Evolutionary conservation across 2,113 vertebrate species (phyloP).

Genomic region (Anser cygnoides): DNA sequence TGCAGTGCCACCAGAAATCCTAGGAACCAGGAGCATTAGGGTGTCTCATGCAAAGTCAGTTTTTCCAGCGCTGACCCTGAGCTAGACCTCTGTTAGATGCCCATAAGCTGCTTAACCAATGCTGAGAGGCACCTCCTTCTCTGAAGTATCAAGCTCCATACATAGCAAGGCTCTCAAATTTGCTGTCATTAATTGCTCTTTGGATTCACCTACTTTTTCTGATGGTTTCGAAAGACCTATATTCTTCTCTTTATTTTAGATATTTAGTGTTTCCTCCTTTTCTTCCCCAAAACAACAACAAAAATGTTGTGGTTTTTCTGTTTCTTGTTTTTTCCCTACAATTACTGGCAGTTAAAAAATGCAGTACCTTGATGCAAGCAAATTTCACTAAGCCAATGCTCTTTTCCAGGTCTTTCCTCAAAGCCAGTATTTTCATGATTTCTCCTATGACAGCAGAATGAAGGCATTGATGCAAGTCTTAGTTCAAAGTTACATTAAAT

Average conservation of each 20-base stretch:
- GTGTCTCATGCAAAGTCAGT: neutral
- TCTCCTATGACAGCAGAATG: neutral
- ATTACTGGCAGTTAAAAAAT: neutral
- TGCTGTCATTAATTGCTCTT: neutral
- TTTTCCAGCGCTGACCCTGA: neutral
- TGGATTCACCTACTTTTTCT: neutral
- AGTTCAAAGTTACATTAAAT: neutral
- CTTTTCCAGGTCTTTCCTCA: neutral
- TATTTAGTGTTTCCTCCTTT: neutral
- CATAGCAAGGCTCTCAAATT: neutral
- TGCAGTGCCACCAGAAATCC: neutral
- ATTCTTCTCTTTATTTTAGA: neutral
- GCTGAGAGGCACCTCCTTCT: neutral
- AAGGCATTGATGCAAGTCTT: neutral
- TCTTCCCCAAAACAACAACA: neutral
- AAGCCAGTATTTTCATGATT: neutral
- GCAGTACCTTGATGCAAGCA: neutral
- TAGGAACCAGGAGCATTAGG: neutral
- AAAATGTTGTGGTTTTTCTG: neutral
- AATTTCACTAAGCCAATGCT: neutral
- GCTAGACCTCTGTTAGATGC: neutral
- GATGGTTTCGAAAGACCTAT: neutral
- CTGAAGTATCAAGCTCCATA: neutral
- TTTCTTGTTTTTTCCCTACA: neutral
- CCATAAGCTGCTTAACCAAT: neutral